Conservation (phyloP, 2,888 invertebrate species). For the Oxycera nigricornis region DNA sequence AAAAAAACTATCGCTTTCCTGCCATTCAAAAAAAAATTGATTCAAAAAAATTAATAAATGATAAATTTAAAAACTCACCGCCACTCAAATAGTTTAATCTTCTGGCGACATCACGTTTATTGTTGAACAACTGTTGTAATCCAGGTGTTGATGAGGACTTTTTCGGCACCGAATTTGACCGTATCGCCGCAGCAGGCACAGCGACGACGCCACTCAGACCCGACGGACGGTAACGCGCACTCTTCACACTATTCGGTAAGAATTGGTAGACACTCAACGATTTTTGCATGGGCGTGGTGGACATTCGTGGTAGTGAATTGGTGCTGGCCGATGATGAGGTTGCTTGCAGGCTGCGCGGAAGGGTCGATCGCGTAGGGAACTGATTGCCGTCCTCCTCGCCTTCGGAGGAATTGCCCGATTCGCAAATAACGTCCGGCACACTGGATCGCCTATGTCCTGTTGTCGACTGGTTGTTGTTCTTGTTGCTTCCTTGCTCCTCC, state of each 20-base stretch:
- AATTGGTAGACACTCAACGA: slow-evolving; percentile 70
- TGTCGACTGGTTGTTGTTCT: slow-evolving; percentile 47
- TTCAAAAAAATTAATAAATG: slow-evolving; percentile 13
- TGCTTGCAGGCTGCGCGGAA: slow-evolving; percentile 70
- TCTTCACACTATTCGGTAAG: slow-evolving; percentile 74
- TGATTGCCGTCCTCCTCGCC: slow-evolving; percentile 62
- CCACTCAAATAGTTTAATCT: slow-evolving; percentile 63
- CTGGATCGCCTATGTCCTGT: slow-evolving; percentile 64
- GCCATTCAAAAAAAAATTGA: too few species aligned
- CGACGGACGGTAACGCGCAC: slow-evolving; percentile 85
- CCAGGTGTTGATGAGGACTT: slow-evolving; percentile 79
- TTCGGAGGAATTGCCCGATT: slow-evolving; percentile 64
- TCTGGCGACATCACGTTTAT: slow-evolving; percentile 67
- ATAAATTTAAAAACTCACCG: slow-evolving; percentile 70
- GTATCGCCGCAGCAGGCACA: slow-evolving; percentile 48
- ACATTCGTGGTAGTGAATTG: slow-evolving; percentile 80
- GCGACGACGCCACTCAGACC: slow-evolving; percentile 66
- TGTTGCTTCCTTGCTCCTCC: slow-evolving; percentile 52
- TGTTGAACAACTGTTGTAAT: slow-evolving; percentile 70
- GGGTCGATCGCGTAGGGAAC: slow-evolving; percentile 66
- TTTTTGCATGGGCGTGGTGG: slow-evolving; percentile 69
- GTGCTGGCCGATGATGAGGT: slow-evolving; percentile 68
- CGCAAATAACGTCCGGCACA: slow-evolving; percentile 65
- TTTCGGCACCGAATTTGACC: slow-evolving; percentile 69
- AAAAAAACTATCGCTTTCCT: too few species aligned